Base-by-base conservation (phyloP, 2,113 vertebrate species). In the Solenodon paradoxus region DNA sequence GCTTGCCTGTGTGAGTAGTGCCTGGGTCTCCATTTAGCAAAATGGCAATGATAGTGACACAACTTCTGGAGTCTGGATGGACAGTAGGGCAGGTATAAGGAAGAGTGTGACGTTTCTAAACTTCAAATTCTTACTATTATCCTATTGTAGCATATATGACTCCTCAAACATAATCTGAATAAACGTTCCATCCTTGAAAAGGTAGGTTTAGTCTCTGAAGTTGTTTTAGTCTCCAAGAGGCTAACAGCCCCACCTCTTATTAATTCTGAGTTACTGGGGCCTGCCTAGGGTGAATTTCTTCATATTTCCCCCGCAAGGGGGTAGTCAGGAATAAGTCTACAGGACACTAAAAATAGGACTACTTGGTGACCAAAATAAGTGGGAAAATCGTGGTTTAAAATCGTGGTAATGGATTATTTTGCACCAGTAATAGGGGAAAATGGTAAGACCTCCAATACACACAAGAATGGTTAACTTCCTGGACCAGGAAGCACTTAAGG, bases 291-390 rank as follows among this genome's bases (percentile, higher is more conserved):
- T 95, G 61, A 81, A 68, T 85, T 77, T 4, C 55, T 89, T 94
- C 59, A 32, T 63, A 93, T 96, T 92, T 90, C 94, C 90, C 95
- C 95, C 88, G 75, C n/a, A 75, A 68, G 66, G 94, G 92, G 84
- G 87, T 95, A 94, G 88, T 53, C 90, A 77, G 71, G 53, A 95
- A 40, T 93, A 90, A 94, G 42, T 80, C 83, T 66, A 30, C 45
- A 78, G 93, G 79, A 78, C 92, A 80, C 82, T 88, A 55, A 90
- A 75, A 77, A 78, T 51, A 90, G 74, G 74, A 81, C 72, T 71
- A 72, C 81, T 90, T 90, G 83, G 90, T 95, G 96, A 97, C 90
- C 95, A 96, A 96, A 95, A 84, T 94, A 93, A 83, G 49, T 71
- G 90, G 95, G 94, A 16, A 90, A 95, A 85, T 94, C 11, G 47